Conservation (phyloP, 2,113 vertebrate genomes). For the Rhombomys opimus region DNA sequence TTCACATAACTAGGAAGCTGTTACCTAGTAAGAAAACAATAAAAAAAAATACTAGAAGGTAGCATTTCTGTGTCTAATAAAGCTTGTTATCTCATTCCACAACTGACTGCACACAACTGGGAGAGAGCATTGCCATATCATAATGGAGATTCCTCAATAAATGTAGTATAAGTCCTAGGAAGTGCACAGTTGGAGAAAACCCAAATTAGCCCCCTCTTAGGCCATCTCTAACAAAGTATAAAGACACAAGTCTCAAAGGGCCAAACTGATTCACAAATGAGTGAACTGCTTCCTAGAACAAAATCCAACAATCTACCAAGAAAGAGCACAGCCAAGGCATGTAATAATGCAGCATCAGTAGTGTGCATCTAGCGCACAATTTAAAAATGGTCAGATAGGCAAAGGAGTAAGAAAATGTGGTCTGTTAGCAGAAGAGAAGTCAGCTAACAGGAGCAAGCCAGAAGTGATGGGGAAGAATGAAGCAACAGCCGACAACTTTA, state of each 20-base stretch:
- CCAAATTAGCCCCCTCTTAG: not conserved
- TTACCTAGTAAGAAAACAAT: not conserved
- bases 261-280: constrained; percentile 7
- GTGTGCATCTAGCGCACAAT: not conserved
- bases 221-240: not conserved
- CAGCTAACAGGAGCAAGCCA: constrained; percentile 2
- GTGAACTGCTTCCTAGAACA: not conserved
- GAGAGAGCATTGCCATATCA: not conserved
- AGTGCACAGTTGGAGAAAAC: not conserved
- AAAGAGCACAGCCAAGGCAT: not conserved
- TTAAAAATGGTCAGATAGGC: not conserved
- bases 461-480: constrained; percentile 40
- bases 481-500: constrained; percentile 29
- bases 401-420: constrained; percentile 28
- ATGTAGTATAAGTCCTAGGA: not conserved
- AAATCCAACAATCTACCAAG: constrained; percentile 32
- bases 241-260: not conserved
- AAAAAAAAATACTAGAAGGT: not conserved
- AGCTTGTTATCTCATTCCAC: not conserved
- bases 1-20: not conserved
- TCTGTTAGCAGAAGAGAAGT: not conserved
- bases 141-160: not conserved
- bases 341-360: not conserved
- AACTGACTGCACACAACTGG: not conserved
- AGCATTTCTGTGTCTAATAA: not conserved